These are phyloP conservation scores for Rosalia funebris DNA, from an alignment of 2,888 invertebrate genomes.

Conservation along the genomic window DNA sequence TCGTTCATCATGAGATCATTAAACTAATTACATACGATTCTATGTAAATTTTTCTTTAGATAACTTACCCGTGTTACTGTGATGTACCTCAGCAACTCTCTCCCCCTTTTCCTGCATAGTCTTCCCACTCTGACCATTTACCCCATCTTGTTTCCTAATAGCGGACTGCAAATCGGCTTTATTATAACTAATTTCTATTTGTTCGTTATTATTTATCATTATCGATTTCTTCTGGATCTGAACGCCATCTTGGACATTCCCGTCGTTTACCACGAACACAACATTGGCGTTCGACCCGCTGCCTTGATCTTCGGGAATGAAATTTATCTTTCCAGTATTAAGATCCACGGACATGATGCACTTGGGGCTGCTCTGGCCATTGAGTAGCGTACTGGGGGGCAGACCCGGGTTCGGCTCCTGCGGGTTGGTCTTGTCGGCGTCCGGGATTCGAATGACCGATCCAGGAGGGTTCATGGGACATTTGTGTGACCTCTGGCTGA, in stretches of 20 bases:
- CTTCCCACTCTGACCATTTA: background rate
- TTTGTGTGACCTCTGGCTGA: constrained; percentile 85
- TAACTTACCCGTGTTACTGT: too few relatives aligned
- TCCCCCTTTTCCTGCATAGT: background rate
- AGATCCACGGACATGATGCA: constrained; percentile 52
- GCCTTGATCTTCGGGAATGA: constrained; percentile 38
- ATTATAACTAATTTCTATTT: constrained; percentile 37
- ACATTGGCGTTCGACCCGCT: background rate
- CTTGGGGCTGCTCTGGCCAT: constrained; percentile 21
- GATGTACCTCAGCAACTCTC: too few relatives aligned
- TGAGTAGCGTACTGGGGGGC: background rate
- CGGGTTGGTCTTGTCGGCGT: constrained; percentile 22
- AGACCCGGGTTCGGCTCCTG: background rate
- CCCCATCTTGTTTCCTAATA: constrained; percentile 17
- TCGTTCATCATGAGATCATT: too few relatives aligned
- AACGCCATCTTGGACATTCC: constrained; percentile 1
- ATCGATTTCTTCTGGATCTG: constrained; percentile 35
- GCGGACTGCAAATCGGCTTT: constrained; percentile 33
- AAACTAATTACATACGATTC: too few relatives aligned
- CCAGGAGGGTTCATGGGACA: constrained; percentile 74
- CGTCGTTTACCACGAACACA: background rate
- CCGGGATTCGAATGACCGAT: constrained; percentile 63
- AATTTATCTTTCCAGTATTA: constrained; percentile 49
- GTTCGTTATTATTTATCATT: constrained; percentile 32
- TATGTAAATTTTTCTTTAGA: too few relatives aligned